Evolutionary conservation across 2,888 invertebrate genomes (phyloP).

Genomic region (Drosophila quinaria): DNA sequence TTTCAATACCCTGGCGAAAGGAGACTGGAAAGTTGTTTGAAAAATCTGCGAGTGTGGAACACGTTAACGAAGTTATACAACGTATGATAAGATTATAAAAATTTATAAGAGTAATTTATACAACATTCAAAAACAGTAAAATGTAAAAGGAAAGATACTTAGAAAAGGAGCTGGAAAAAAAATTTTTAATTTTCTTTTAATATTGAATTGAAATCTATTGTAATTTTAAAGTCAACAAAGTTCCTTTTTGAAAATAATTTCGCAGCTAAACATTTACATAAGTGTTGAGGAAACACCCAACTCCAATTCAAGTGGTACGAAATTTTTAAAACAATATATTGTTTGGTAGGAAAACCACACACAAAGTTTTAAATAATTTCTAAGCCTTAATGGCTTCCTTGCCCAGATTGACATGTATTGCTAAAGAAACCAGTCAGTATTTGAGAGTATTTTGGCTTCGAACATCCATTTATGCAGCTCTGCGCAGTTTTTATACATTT

Average conservation of each 20-base stretch:
- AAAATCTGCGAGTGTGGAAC: not conserved
- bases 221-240: too few species aligned
- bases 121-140: not conserved
- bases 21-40: slow-evolving; percentile 8
- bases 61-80: not conserved
- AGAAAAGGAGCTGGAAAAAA: not conserved
- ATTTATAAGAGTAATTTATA: not conserved
- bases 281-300: too few species aligned
- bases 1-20: slow-evolving; percentile 21
- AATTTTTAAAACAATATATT: too few species aligned
- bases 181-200: not conserved
- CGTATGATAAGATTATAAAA: not conserved
- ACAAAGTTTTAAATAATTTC: too few species aligned
- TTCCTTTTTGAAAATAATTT: too few species aligned
- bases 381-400: too few species aligned
- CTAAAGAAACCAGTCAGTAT: not conserved
- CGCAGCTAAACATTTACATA: too few species aligned
- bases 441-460: slow-evolving; percentile 38
- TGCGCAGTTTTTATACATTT: slow-evolving; percentile 26
- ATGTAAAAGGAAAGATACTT: not conserved
- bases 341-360: too few species aligned
- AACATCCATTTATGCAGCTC: not conserved
- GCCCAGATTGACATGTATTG: too few species aligned
- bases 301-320: too few species aligned
- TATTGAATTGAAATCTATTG: too few species aligned